Conservation (phyloP, 2,797 vertebrate species). For the Melanotaenia nigrans region DNA sequence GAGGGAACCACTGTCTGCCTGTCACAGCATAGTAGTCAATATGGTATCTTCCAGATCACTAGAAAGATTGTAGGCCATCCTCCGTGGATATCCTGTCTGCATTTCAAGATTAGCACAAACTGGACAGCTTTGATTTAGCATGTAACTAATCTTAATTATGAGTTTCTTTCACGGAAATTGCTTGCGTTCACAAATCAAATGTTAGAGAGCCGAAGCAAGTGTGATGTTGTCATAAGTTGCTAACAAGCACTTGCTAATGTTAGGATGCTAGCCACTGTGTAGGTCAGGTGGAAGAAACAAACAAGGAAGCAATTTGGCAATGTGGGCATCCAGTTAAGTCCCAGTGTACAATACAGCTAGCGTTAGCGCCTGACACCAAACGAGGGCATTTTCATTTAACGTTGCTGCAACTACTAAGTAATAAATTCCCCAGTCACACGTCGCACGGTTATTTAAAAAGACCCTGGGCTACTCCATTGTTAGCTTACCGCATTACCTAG, state of each 20-base stretch:
- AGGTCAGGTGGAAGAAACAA: slow-evolving; percentile 57
- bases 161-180: not conserved
- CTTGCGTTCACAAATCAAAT: not conserved
- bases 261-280: slow-evolving; percentile 51
- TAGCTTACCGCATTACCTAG: slow-evolving; percentile 56
- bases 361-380: slow-evolving; percentile 1
- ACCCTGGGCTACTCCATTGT: slow-evolving; percentile 33
- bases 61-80: slow-evolving; percentile 58
- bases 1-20: slow-evolving; percentile 22
- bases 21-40: slow-evolving; percentile 49
- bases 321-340: slow-evolving; percentile 20
- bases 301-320: slow-evolving; percentile 39
- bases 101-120: slow-evolving; percentile 27
- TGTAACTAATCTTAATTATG: not conserved
- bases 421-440: not conserved
- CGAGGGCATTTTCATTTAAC: not conserved
- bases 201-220: slow-evolving; percentile 20
- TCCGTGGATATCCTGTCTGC: slow-evolving; percentile 13
- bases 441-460: not conserved
- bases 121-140: slow-evolving; percentile 12
- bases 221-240: slow-evolving; percentile 11
- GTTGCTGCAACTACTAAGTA: not conserved
- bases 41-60: slow-evolving; percentile 72
- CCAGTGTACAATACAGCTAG: not conserved
- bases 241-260: slow-evolving; percentile 51